Evolutionary conservation across 2,797 vertebrate species (phyloP), one percentile per base, ranked within the genome.

Genomic region (Thunnus albacares): DNA sequence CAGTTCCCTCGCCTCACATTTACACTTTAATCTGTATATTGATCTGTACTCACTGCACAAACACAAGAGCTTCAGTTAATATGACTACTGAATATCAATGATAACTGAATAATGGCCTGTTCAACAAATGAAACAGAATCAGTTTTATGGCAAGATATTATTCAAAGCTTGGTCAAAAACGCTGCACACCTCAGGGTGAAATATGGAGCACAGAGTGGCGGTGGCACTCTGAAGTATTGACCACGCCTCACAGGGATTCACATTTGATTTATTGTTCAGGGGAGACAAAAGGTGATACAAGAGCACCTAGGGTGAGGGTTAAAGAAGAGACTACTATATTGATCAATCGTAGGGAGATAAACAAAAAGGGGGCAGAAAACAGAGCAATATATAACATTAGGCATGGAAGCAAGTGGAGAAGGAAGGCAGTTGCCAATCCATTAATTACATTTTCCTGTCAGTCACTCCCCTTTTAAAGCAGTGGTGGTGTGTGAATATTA

Each of bases 201-300:
- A 71, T 57, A 85, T 78, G 74, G 74, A 63, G 75, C 38, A 5
- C 0, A 3, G 56, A 49, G 75, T 58, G 79, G 81, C 81, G 63
- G 81, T 71, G 26, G 77, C 75, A 26, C 60, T 33, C 30, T 77
- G 75, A 77, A 69, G 72, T 81, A 92, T 81, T 80, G 87, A 85
- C 56, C 52, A 0, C 38, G 51, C 43, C 57, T 78, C 73, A 4
- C 57, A 43, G 62, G 63, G 59, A 63, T 77, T 52, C 72, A 35
- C 6, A 1, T 61, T 69, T 82, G 75, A 87, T 87, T 83, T 72
- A 81, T 67, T 24, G 55, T 62, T 62, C 43, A 3, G 43, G 65
- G 49, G 35, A 56, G 55, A 63, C 62, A 65, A 24, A 45, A 35
- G 47, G 33, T 45, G 69, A 63, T 24, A 62, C 47, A 28, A 71